Base-by-base conservation (phyloP, 2,888 invertebrate genomes). In the Camponotus fellah region DNA sequence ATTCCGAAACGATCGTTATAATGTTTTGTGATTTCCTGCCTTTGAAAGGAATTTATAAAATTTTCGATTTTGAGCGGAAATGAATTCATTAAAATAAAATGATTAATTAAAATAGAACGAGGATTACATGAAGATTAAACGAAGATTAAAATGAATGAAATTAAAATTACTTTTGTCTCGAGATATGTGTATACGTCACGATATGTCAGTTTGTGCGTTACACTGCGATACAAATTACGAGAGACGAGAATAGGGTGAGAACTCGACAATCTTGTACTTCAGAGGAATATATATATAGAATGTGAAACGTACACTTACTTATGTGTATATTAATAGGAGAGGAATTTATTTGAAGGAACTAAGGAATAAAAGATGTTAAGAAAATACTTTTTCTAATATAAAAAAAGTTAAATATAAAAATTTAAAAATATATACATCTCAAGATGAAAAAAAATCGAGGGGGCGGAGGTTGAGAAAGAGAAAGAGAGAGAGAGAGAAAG, bases 201-300 rank as follows among this genome's bases (percentile, higher is more conserved):
- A 65, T 69, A 65, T 56, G 34, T 68, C 75, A 88, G 89, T 86
- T 89, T 90, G 90, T 90, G 91, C 86, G 80, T 90, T 83, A 90
- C 89, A 85, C 84, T 87, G 86, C 86, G 72, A 86, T 86, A 89
- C 85, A 90, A 68, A 83, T 79, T 88, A 81, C 72, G 65, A 82
- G n/a, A 43, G 26, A 82, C 53, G 32, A 81, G 49, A 72, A 76
- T 37, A 75, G 26, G 62, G 62, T 53, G 40, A 81, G 81, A 34
- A n/a, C 56, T 75, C 37, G 40, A 81, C 40, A 75, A 81, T 74
- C 74, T n/a, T 62, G 46, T 69, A 80, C 80, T 74, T 58, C 14
- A 74, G 32, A 64, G 12, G 17, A 49, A 53, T 53, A 53, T 53
- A 62, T 26, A 81, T 26, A 32, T n/a, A 62, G 58, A 56, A 21